Evolutionary conservation across 2,113 vertebrate genomes (phyloP).

Genomic region (Scolopax mira): DNA sequence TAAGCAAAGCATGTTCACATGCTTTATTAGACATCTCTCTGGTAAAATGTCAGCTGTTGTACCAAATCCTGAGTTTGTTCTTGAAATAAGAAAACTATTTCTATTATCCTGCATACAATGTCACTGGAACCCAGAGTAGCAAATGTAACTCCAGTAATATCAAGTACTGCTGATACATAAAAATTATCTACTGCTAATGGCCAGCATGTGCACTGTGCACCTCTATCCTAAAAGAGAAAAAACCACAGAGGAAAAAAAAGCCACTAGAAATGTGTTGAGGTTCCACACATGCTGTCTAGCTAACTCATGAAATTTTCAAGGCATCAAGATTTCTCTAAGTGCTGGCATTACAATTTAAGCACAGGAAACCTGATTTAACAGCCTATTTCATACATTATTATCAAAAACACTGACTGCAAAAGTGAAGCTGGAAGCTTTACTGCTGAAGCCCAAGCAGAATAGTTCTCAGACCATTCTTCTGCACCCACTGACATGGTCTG

Average conservation of each 20-base stretch:
- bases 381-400: neutral
- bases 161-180: neutral
- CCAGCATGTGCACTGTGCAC: neutral
- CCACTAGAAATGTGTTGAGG: neutral
- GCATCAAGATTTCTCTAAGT: neutral
- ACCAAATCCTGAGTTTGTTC: neutral
- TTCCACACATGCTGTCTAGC: neutral
- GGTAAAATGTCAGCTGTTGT: neutral
- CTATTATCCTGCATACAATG: neutral
- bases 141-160: neutral
- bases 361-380: neutral
- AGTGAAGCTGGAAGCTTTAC: neutral
- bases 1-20: neutral
- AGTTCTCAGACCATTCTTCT: neutral
- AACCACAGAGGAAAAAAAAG: neutral
- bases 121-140: neutral
- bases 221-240: neutral
- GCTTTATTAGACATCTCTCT: neutral
- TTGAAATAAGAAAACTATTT: neutral
- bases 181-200: neutral
- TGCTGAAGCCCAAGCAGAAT: neutral
- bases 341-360: neutral
- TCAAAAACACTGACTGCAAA: neutral
- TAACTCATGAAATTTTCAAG: neutral
- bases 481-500: neutral